phyloP scores from a whole-genome alignment of 2,797 vertebrate genomes.

The Trachurus trachurus region DNA sequence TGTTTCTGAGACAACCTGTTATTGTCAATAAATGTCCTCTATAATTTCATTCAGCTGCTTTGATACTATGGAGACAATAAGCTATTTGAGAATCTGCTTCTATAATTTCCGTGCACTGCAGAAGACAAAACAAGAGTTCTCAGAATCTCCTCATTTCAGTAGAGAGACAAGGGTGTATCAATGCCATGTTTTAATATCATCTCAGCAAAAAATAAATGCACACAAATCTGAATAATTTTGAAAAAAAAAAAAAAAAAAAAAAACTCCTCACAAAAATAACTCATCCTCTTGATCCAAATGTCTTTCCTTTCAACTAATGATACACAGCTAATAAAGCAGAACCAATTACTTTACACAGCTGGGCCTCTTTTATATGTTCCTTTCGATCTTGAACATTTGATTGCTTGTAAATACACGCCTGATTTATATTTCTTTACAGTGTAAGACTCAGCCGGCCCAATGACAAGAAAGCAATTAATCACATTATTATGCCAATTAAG shows the following conservation, averaged over 20 bases:
- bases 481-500: conserved; percentile 82
- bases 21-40: neutral
- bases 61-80: neutral
- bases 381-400: conserved; percentile 72
- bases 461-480: conserved; percentile 84
- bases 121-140: too few relatives aligned
- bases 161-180: neutral
- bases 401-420: conserved; percentile 80
- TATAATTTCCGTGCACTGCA: neutral
- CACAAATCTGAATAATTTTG: neutral
- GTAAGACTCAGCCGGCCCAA: conserved; percentile 67
- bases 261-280: conserved; percentile 25
- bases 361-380: conserved; percentile 73
- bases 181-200: neutral
- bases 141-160: neutral
- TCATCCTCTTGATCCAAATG: conserved; percentile 36
- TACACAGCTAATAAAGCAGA: conserved; percentile 71
- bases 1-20: neutral
- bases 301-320: conserved; percentile 57
- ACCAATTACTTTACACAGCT: conserved; percentile 83
- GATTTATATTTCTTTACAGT: conserved; percentile 81
- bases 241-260: neutral
- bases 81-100: neutral
- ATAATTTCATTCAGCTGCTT: neutral
- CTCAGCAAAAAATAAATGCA: neutral